Evolutionary conservation across 1,140 invertebrate species (phyloP).

Genomic region (Lerema accius): DNA sequence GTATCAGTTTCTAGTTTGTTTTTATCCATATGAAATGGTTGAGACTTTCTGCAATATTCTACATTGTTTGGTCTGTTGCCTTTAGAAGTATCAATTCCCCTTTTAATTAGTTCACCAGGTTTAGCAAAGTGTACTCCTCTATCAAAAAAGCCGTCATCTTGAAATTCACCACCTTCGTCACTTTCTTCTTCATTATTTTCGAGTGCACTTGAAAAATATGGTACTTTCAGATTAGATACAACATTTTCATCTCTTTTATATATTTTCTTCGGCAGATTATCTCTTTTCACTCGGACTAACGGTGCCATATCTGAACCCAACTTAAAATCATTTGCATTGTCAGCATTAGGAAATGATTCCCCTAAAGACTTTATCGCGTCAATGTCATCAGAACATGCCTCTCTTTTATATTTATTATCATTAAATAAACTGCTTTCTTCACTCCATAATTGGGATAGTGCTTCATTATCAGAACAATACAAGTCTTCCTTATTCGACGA

Average conservation of each 20-base stretch:
- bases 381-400: conserved; percentile 36
- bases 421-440: conserved; percentile 38
- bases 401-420: conserved; percentile 52
- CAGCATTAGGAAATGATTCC: conserved; percentile 66
- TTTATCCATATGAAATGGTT: conserved; percentile 5
- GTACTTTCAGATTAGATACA: conserved; percentile 55
- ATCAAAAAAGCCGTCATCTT: conserved; percentile 63
- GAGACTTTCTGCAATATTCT: background rate
- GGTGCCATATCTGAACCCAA: conserved; percentile 55
- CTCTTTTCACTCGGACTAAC: conserved; percentile 71
- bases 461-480: conserved; percentile 48
- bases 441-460: conserved; percentile 46
- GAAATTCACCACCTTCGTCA: conserved; percentile 67
- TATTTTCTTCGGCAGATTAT: conserved; percentile 43
- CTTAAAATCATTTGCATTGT: conserved; percentile 46
- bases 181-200: conserved; percentile 62
- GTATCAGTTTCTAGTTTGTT: conserved; percentile 45
- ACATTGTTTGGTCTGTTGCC: conserved; percentile 2
- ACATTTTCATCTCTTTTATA: conserved; percentile 51
- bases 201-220: conserved; percentile 53
- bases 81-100: conserved; percentile 6
- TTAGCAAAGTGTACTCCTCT: conserved; percentile 50
- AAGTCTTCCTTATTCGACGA: conserved; percentile 45
- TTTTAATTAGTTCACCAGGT: conserved; percentile 15
- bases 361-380: conserved; percentile 62